Evolutionary conservation across 2,797 vertebrate genomes (phyloP), one percentile per base, ranked within the genome.

Genomic region (Urocyon cinereoargenteus): DNA sequence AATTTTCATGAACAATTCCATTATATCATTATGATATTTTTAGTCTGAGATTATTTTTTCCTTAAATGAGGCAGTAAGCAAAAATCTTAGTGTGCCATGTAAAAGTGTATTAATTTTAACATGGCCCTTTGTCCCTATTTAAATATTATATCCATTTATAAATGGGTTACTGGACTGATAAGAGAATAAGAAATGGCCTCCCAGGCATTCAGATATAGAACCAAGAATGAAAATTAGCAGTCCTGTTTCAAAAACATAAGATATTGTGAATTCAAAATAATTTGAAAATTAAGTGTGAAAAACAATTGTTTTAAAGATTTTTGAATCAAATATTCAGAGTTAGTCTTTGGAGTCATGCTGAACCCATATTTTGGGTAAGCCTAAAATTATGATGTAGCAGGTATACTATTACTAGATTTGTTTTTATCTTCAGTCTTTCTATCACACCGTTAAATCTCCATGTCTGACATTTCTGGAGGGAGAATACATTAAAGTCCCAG

Each of bases 71-170:
- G 31, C 75, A 89, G n/a, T 70, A 89, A 95, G 83, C 79, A 90
- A 96, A 97, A 97, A 94, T 92, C 28, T 87, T 89, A 94, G 36
- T 90, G 84, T 93, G 66, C 31, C 91, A 11, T 87, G 24, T 84
- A 78, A 90, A 97, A 97, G 90, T 86, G 57, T 82, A 91, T 96
- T 92, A 88, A 95, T 92, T 94, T 95, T 95, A 88, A 64, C 57
- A 53, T 57, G 21, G 14, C 2, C 31, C 11, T 96, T 82, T 85
- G 66, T 86, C n/a, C 92, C 77, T 90, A 78, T 95, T 97, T 86
- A 94, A 96, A 94, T 86, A 86, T 78, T 88, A 51, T 55, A 68
- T 86, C 28, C 73, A 87, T 94, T 96, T 96, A 83, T 91, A 92
- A 96, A 82, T 73, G 77, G 59, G 45, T 34, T 82, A 62, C 49